Evolutionary conservation across 2,888 invertebrate species (phyloP).

Genomic region (Neoaliturus tenellus): DNA sequence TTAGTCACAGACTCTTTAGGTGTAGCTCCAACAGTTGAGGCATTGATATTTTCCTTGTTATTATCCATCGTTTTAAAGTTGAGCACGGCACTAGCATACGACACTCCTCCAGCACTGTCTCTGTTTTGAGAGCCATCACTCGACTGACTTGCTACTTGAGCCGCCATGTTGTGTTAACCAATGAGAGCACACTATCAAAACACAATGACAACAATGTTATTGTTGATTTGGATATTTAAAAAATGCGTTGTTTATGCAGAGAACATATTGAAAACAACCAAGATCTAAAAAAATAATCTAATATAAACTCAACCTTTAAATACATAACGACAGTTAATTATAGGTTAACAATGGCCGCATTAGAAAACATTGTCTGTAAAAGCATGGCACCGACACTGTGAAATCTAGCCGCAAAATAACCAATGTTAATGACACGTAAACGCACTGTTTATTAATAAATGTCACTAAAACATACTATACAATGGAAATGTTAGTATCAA

Average conservation of each 20-base stretch:
- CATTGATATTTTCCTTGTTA: constrained; percentile 65
- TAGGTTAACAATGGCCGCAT: constrained; percentile 40
- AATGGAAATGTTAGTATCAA: not conserved
- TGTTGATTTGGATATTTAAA: not conserved
- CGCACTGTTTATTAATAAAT: not conserved
- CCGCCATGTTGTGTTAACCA: constrained; percentile 71
- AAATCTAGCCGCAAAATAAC: not conserved
- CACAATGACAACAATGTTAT: not conserved
- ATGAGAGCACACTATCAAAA: constrained; percentile 53
- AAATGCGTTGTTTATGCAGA: not conserved
- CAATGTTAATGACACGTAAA: not conserved
- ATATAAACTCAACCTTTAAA: not conserved
- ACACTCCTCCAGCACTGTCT: constrained; percentile 77
- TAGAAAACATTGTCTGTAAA: constrained; percentile 7
- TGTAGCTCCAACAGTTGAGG: constrained; percentile 52
- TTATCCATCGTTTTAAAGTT: constrained; percentile 73
- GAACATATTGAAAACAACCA: not conserved
- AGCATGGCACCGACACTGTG: constrained; percentile 16
- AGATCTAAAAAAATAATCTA: constrained; percentile 11
- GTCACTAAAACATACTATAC: not conserved
- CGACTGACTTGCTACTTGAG: constrained; percentile 72
- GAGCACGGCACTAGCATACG: constrained; percentile 83
- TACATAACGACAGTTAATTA: constrained; percentile 36
- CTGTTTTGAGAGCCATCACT: constrained; percentile 60
- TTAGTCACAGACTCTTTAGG: constrained; percentile 50